Evolutionary conservation across 1,140 invertebrate species (phyloP).

Genomic region (Carcinoscorpius rotundicauda): DNA sequence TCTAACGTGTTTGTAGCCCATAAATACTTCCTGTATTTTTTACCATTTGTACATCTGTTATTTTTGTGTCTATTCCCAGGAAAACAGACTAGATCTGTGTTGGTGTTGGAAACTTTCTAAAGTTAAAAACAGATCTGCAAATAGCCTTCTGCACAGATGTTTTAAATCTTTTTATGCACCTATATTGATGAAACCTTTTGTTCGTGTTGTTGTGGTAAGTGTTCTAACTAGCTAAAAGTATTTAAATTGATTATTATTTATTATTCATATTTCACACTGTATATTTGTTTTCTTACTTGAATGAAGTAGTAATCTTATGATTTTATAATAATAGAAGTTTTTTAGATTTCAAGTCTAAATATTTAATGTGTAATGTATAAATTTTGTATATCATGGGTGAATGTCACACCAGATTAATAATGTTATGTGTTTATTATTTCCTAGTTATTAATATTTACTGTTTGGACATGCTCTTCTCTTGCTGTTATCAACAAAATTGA

Average conservation of each 20-base stretch:
- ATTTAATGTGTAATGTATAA: too few species aligned
- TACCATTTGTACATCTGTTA: too few species aligned
- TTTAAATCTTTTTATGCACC: constrained; percentile 79
- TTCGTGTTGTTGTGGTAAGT: constrained; percentile 32
- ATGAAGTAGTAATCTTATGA: neutral
- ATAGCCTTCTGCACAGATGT: constrained; percentile 71
- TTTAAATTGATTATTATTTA: too few species aligned
- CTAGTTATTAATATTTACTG: constrained; percentile 21
- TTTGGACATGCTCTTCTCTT: constrained; percentile 36
- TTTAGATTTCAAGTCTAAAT: too few species aligned
- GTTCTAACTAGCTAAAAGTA: constrained; percentile 30
- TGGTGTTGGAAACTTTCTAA: constrained; percentile 55
- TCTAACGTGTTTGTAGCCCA: too few species aligned
- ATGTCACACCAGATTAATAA: too few species aligned
- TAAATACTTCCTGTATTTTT: too few species aligned
- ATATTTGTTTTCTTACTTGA: neutral
- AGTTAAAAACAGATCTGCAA: constrained; percentile 31
- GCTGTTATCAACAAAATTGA: constrained; percentile 35
- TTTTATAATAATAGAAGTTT: too few species aligned
- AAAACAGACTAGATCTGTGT: constrained; percentile 55
- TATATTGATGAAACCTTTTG: constrained; percentile 47
- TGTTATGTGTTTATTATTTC: constrained; percentile 23
- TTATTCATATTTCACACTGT: neutral
- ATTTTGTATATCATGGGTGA: too few species aligned
- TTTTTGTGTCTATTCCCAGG: constrained; percentile 28